Base-by-base conservation (phyloP, 2,888 invertebrate genomes). In the Troides oblongomaculatus region DNA sequence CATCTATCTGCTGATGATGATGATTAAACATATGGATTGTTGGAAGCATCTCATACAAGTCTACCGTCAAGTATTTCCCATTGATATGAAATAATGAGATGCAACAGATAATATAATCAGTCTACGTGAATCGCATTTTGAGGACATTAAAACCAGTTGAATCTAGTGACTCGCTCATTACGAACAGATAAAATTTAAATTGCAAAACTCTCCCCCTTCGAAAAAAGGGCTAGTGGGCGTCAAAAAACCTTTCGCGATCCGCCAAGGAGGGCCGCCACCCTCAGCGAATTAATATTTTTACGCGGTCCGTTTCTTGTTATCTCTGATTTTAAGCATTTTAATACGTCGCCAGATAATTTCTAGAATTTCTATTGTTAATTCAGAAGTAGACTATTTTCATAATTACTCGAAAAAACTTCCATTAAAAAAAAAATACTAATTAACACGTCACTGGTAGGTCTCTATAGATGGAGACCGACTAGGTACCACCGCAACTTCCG, bases 121-220 rank as follows among this genome's bases (percentile, higher is more conserved):
- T 57, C n/a, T 57, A n/a, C 43, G 39, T 25, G 67, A 25, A 46
- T 21, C 50, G 62, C 53, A 65, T 62, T 69, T 58, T 46, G 65
- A 46, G 53, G 56, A 56, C 58, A 58, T 71, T 62, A 68, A 71
- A 57, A 62, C 50, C 64, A 68, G 71, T 68, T 62, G 79, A 78
- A 78, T 79, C 77, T 75, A 75, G 76, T 79, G 81, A 83, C 81
- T 81, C 81, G 81, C 84, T 89, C 89, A 89, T 90, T 89, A 86
- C 80, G 80, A 72, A 76, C 79, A 89, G 90, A 89, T 89, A 88
- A 89, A 90, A 90, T 91, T 90, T 90, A 89, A 90, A 90, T 90
- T 90, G 89, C 89, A 86, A 89, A 89, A 79, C 78, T 75, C 81
- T 81, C 86, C 10, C 87, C 84, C 82, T 81, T 76, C 81, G 89